Percentiles rank a stretch among this genome's conserved stretches.
phyloP scores from a whole-genome alignment of 2,113 vertebrate genomes.

The Ceyx melanurus region DNA sequence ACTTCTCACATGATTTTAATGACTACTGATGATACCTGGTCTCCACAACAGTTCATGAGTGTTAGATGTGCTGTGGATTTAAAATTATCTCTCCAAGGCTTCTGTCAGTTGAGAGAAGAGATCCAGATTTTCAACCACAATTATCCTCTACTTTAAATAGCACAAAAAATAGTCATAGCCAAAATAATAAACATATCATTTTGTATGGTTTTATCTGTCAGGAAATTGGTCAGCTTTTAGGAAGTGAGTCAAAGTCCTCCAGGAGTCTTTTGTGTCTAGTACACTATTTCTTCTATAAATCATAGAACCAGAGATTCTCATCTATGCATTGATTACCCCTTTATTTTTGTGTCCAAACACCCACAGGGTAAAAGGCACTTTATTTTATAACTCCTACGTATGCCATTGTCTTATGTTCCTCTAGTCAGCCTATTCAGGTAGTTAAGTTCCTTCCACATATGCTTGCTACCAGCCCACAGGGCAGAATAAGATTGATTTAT shows the following conservation, averaged over 20 bases:
- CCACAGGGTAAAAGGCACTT: neutral
- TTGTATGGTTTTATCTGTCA: neutral
- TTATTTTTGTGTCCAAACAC: neutral
- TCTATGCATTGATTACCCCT: neutral
- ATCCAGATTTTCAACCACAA: neutral
- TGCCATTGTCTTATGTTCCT: neutral
- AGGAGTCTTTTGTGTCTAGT: neutral
- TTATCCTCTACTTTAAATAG: neutral
- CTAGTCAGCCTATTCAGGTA: neutral
- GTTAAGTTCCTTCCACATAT: neutral
- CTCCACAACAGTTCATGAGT: neutral
- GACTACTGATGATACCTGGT: neutral
- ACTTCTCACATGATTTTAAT: neutral
- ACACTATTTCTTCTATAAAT: neutral
- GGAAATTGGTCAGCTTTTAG: neutral
- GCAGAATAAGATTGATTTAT: neutral
- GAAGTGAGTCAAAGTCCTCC: neutral
- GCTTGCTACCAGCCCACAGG: neutral
- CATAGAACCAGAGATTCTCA: neutral
- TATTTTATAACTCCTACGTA: neutral
- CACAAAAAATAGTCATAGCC: neutral
- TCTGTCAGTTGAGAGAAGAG: neutral
- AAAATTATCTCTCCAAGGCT: neutral
- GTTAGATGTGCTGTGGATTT: neutral
- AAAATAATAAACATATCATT: conserved; percentile 17